Evolutionary conservation across 2,113 vertebrate genomes (phyloP), one percentile per base, ranked within the genome.

Genomic region (Atlantisia rogersi): DNA sequence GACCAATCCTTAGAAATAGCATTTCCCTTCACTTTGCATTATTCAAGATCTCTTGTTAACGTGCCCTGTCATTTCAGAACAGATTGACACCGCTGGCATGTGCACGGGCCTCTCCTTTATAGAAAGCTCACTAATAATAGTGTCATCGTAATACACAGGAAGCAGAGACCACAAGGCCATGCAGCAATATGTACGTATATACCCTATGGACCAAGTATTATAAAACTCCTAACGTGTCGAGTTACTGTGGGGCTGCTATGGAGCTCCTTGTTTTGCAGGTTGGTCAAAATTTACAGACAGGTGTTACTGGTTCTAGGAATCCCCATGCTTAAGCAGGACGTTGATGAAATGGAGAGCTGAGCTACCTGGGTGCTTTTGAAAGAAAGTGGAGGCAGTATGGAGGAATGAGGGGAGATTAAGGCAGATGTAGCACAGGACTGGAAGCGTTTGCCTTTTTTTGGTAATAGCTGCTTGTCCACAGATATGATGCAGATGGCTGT

Each of bases 381-480:
- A 94, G 76, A 92, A 94, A 96, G 94, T 88, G 90, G 97, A 91
- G 96, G 96, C 96, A 68, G 83, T 95, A 80, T 56, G 96, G 96
- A 97, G 97, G 91, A 96, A 92, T 84, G 94, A 97, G 97, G 94
- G 90, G 94, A 97, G 94, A 97, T 98, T 98, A 98, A 98, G 98
- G 98, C 98, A 98, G 98, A 97, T 97, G 97, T 83, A 98, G 97
- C 97, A 94, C 94, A 95, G 97, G 97, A 97, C 95, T 95, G 97
- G 95, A 97, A 97, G 97, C 97, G 86, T 96, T 98, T 91, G 98
- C 98, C 97, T 97, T 98, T 96, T 95, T 97, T 98, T 98, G 98
- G 98, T 98, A 98, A 97, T 97, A 98, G 98, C 98, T 98, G 98
- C 98, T 98, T 98, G 98, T 98, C 98, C 98, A 98, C 97, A 97